These are phyloP conservation scores for Ceratosolen solmsi DNA, from an alignment of 1,140 invertebrate species.

Conservation along the genomic window DNA sequence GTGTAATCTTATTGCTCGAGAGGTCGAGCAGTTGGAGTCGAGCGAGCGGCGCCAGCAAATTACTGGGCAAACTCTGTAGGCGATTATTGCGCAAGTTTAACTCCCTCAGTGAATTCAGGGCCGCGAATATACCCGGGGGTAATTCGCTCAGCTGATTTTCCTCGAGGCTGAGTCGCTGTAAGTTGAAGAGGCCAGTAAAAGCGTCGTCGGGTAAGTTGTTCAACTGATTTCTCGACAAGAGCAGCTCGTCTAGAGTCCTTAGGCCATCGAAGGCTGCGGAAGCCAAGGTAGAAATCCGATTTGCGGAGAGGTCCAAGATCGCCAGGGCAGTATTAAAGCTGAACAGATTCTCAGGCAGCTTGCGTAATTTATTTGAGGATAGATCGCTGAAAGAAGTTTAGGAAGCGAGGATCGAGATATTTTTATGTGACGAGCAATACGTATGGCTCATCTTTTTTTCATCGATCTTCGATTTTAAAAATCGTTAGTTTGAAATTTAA, in stretches of 20 bases:
- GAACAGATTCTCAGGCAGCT: slow-evolving; percentile 74
- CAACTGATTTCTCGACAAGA: slow-evolving; percentile 73
- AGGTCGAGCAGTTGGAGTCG: slow-evolving; percentile 66
- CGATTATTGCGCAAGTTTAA: slow-evolving; percentile 79
- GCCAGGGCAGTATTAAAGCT: slow-evolving; percentile 64
- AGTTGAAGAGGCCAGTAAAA: slow-evolving; percentile 77
- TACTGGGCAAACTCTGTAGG: slow-evolving; percentile 73
- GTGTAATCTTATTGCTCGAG: slow-evolving; percentile 74
- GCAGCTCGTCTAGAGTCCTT: slow-evolving; percentile 72
- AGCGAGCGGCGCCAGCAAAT: slow-evolving; percentile 76
- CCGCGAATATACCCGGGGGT: slow-evolving; percentile 72
- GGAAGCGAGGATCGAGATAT: not conserved
- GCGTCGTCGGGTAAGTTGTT: slow-evolving; percentile 69
- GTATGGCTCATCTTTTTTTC: too few species aligned
- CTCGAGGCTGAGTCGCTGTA: slow-evolving; percentile 82
- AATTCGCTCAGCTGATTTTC: slow-evolving; percentile 80
- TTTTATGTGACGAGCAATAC: too few species aligned
- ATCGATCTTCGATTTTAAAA: too few species aligned
- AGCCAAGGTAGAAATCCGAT: slow-evolving; percentile 68
- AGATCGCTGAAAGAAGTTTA: slow-evolving; percentile 74
- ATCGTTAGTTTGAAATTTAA: too few species aligned
- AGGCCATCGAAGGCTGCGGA: slow-evolving; percentile 67
- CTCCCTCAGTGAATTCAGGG: slow-evolving; percentile 74
- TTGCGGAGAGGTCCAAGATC: slow-evolving; percentile 73
- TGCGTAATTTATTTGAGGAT: slow-evolving; percentile 81